Conservation (phyloP, 1,140 invertebrate genomes). For the Brachionus sp. region DNA sequence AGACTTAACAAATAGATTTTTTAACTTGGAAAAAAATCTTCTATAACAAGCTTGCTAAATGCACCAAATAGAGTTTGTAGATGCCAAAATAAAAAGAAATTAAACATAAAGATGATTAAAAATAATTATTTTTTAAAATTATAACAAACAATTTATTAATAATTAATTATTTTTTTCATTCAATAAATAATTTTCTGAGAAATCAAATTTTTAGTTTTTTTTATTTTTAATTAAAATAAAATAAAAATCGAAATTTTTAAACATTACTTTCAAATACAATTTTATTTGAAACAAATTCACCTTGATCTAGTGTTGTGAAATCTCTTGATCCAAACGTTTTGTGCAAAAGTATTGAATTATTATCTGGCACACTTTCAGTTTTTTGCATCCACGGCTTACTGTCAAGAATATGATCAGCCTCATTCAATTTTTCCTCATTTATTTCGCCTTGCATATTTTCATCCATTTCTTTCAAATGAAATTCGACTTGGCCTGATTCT, state of each 20-base stretch:
- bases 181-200: no score
- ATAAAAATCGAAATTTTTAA: not conserved
- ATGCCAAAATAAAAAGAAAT: not conserved
- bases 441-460: not conserved
- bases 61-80: no score
- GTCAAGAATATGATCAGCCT: not conserved
- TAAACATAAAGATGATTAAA: not conserved
- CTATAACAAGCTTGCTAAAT: no score
- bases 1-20: no score
- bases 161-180: no score
- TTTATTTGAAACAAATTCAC: not conserved
- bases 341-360: not conserved
- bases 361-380: not conserved
- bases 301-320: not conserved
- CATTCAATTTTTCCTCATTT: not conserved
- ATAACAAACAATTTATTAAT: no score
- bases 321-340: not conserved
- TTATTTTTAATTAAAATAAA: no score
- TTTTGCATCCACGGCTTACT: not conserved
- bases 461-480: not conserved
- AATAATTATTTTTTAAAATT: no score
- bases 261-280: slow-evolving; percentile 16
- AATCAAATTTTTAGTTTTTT: no score
- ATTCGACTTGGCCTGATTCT: not conserved
- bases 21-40: no score